These are phyloP conservation scores for Napeogenes sylphis DNA, from an alignment of 2,888 invertebrate species.

Conservation along the genomic window DNA sequence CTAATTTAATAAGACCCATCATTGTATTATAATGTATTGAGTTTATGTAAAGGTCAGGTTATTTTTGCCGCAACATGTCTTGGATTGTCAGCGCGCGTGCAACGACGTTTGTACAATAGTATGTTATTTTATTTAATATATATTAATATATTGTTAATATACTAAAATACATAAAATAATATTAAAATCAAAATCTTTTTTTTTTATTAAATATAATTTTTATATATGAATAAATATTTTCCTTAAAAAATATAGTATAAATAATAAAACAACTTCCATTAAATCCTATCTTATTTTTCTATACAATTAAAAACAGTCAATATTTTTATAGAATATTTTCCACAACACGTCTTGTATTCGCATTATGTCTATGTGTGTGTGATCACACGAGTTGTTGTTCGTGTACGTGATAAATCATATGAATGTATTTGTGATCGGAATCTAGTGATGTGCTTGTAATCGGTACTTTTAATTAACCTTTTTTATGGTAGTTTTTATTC, in stretches of 20 bases:
- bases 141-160: no score
- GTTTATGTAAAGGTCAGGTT: slow-evolving; percentile 63
- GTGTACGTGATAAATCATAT: slow-evolving; percentile 75
- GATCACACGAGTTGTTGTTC: slow-evolving; percentile 65
- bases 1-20: neutral
- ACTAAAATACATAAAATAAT: no score
- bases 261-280: no score
- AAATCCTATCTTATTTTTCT: no score
- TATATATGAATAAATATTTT: neutral
- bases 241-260: no score
- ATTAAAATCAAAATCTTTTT: no score
- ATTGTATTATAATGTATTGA: slow-evolving; percentile 22
- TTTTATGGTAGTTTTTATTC: slow-evolving; percentile 7
- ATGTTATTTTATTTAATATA: no score
- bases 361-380: slow-evolving; percentile 43
- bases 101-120: slow-evolving; percentile 6
- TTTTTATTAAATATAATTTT: neutral
- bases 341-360: slow-evolving; percentile 41
- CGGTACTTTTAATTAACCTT: slow-evolving; percentile 26
- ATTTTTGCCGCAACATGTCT: slow-evolving; percentile 50
- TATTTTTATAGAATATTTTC: slow-evolving; percentile 34
- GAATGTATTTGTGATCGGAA: slow-evolving; percentile 73
- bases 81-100: slow-evolving; percentile 42
- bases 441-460: slow-evolving; percentile 37
- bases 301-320: neutral